Conservation (phyloP, 2,797 vertebrate genomes). For the Chloroceryle inda region DNA sequence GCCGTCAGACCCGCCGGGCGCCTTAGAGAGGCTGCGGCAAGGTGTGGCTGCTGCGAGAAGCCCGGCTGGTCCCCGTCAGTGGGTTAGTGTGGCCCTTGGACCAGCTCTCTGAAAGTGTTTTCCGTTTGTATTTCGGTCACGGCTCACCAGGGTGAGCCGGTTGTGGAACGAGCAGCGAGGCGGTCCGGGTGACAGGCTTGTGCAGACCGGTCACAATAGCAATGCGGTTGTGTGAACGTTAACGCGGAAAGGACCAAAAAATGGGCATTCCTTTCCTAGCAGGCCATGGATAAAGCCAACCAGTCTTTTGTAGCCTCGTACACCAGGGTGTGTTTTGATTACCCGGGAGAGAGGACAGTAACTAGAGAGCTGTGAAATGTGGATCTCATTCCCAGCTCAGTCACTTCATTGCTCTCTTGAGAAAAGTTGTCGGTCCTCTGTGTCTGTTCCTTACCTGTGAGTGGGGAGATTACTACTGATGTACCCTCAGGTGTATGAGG, state of each 20-base stretch:
- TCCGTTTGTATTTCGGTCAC: background rate
- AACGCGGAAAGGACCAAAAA: background rate
- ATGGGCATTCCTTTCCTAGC: background rate
- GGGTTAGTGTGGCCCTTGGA: background rate
- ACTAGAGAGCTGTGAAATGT: background rate
- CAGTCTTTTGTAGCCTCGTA: background rate
- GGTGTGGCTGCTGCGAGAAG: background rate
- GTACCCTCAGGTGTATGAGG: background rate
- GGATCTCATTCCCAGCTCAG: background rate
- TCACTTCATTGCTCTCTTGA: fast-evolving
- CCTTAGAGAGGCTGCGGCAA: background rate
- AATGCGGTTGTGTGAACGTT: fast-evolving
- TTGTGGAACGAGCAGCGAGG: background rate
- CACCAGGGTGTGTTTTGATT: background rate
- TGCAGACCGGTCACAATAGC: fast-evolving
- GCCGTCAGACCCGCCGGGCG: background rate
- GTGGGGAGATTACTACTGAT: background rate
- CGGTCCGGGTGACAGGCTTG: background rate
- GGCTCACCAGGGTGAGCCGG: background rate
- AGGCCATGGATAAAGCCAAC: background rate
- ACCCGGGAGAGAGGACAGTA: background rate
- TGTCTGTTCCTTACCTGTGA: background rate
- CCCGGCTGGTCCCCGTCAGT: fast-evolving
- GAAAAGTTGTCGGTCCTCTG: background rate
- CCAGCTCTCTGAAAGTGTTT: background rate